Percentiles rank a stretch among this genome's conserved stretches.
phyloP scores from a whole-genome alignment of 2,113 vertebrate genomes.

The Falco punctatus region DNA sequence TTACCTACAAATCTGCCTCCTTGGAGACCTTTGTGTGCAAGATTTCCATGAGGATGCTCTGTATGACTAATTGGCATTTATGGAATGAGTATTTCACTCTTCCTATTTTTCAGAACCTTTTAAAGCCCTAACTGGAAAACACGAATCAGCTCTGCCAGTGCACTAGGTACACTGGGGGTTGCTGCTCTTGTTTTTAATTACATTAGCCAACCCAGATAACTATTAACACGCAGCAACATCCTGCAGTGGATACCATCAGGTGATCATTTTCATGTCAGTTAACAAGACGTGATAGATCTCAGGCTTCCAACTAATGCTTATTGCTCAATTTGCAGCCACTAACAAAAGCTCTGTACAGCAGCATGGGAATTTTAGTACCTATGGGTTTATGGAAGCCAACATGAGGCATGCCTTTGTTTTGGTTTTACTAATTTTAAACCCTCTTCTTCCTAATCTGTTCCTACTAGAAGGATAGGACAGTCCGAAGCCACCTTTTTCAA shows the following conservation, averaged over 20 bases:
- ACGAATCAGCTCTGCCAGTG: not conserved
- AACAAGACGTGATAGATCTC: slow-evolving; percentile 9
- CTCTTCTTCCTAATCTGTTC: not conserved
- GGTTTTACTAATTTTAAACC: not conserved
- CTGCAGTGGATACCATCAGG: slow-evolving; percentile 9
- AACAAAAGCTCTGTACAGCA: not conserved
- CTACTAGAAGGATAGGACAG: not conserved
- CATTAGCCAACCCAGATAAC: slow-evolving; percentile 1
- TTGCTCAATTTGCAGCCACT: not conserved
- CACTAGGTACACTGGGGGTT: not conserved
- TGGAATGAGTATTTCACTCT: not conserved
- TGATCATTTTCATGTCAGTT: not conserved
- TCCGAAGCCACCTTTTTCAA: not conserved
- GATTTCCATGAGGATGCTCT: not conserved
- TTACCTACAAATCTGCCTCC: not conserved
- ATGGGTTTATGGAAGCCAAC: not conserved
- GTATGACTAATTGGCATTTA: not conserved
- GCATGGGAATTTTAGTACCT: not conserved
- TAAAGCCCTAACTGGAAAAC: not conserved
- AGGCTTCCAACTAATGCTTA: not conserved
- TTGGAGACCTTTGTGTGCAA: not conserved
- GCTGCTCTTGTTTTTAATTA: slow-evolving; percentile 5
- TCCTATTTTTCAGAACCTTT: not conserved
- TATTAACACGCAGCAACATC: slow-evolving; percentile 19
- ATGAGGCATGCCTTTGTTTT: fast-evolving